Conservation (phyloP, 2,888 invertebrate genomes). For the Merodon equestris region DNA sequence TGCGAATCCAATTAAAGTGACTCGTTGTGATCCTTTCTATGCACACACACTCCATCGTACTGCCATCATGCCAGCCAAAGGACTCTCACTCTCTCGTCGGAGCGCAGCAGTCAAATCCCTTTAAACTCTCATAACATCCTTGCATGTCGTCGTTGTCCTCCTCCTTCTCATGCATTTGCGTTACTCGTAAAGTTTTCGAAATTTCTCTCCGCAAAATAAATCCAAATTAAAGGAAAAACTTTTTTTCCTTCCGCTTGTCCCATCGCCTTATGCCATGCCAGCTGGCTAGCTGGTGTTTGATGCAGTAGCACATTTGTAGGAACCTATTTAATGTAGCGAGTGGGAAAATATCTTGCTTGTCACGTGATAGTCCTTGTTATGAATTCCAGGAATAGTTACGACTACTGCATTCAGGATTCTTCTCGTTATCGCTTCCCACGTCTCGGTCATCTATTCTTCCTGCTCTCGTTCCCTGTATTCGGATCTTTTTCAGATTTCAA, state of each 20-base stretch:
- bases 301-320: background rate
- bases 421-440: slow-evolving; percentile 3
- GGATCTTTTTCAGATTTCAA: slow-evolving; percentile 18
- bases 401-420: background rate
- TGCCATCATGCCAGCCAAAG: background rate
- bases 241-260: too few relatives aligned
- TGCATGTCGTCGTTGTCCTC: background rate
- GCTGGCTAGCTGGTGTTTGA: too few relatives aligned
- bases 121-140: slow-evolving; percentile 11
- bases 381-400: slow-evolving; percentile 35
- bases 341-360: slow-evolving; percentile 27
- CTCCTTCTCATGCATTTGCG: slow-evolving; percentile 2
- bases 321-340: slow-evolving; percentile 17
- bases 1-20: slow-evolving; percentile 31
- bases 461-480: too few relatives aligned
- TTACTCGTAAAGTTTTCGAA: slow-evolving; percentile 23
- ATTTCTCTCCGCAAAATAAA: slow-evolving; percentile 7
- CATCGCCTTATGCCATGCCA: too few relatives aligned
- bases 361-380: slow-evolving; percentile 20
- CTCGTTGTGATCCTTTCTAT: background rate
- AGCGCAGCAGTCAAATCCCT: slow-evolving; percentile 13
- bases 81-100: background rate
- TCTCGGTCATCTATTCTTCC: background rate
- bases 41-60: background rate
- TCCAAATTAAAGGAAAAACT: slow-evolving; percentile 19